phyloP scores from a whole-genome alignment of 2,888 invertebrate genomes.

The Hirtodrosophila histrioides region DNA sequence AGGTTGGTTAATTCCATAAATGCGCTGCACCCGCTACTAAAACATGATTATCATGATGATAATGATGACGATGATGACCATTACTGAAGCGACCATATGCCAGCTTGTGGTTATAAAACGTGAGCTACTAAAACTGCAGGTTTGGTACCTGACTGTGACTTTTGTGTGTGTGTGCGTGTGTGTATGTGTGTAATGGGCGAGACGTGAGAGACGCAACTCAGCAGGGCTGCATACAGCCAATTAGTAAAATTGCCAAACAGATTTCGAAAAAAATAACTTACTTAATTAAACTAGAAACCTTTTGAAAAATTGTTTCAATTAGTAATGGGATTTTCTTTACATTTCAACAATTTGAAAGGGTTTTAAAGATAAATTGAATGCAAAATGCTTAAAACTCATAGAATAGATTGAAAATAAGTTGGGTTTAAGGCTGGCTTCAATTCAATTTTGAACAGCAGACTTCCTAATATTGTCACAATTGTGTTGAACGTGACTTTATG shows the following conservation, averaged over 20 bases:
- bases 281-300: too few relatives aligned
- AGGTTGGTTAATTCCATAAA: constrained; percentile 62
- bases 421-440: too few relatives aligned
- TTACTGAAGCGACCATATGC: constrained; percentile 14
- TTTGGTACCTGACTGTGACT: neutral
- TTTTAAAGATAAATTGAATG: too few relatives aligned
- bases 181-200: constrained; percentile 2
- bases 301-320: too few relatives aligned
- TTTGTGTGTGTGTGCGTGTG: constrained; percentile 1
- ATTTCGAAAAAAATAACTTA: constrained; percentile 36
- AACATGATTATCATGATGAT: constrained; percentile 16
- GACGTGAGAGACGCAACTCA: constrained; percentile 9
- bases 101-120: constrained; percentile 40
- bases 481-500: too few relatives aligned
- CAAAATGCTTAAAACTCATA: too few relatives aligned
- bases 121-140: constrained; percentile 26
- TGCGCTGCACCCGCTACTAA: constrained; percentile 23
- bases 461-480: too few relatives aligned
- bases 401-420: too few relatives aligned
- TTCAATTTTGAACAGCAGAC: too few relatives aligned
- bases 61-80: constrained; percentile 18
- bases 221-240: constrained; percentile 19
- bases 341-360: too few relatives aligned
- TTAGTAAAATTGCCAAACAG: constrained; percentile 43
- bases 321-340: too few relatives aligned